Evolutionary conservation across 2,113 vertebrate genomes (phyloP).

Genomic region (Taurulus bubalis): DNA sequence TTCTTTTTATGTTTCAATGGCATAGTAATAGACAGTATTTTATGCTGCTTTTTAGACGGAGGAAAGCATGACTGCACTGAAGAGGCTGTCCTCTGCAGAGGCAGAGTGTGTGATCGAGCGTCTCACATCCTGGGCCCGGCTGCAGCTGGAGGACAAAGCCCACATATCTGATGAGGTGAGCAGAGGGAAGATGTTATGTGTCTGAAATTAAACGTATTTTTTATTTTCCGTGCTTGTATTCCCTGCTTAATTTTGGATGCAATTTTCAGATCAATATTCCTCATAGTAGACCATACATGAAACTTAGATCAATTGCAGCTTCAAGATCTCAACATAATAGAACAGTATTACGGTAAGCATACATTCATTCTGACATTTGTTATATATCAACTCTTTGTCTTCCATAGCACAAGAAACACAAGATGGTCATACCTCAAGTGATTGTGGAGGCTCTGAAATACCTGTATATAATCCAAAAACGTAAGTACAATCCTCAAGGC

Average conservation of each 20-base stretch:
- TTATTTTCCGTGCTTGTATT: not conserved
- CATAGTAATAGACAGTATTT: not conserved
- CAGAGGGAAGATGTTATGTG: not conserved
- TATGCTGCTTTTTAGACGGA: constrained; percentile 82
- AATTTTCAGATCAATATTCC: not conserved
- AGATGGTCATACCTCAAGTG: constrained; percentile 85
- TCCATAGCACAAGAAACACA: constrained; percentile 85
- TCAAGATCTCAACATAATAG: not conserved
- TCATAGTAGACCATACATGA: not conserved
- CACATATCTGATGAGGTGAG: constrained; percentile 83
- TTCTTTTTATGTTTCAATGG: not conserved
- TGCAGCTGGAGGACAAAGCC: constrained; percentile 85
- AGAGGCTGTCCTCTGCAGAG: constrained; percentile 83
- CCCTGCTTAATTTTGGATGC: not conserved
- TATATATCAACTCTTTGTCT: constrained; percentile 17
- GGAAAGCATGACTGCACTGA: constrained; percentile 84
- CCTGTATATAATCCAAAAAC: constrained; percentile 85
- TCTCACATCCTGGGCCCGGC: constrained; percentile 86
- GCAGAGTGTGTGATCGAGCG: constrained; percentile 87
- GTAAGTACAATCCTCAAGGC: constrained; percentile 68
- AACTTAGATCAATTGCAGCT: not conserved
- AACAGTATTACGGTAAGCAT: not conserved
- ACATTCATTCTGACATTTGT: not conserved
- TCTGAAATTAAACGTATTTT: not conserved
- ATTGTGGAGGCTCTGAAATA: constrained; percentile 88